Evolutionary conservation across 2,797 vertebrate genomes (phyloP).

Genomic region (Podarcis siculus): DNA sequence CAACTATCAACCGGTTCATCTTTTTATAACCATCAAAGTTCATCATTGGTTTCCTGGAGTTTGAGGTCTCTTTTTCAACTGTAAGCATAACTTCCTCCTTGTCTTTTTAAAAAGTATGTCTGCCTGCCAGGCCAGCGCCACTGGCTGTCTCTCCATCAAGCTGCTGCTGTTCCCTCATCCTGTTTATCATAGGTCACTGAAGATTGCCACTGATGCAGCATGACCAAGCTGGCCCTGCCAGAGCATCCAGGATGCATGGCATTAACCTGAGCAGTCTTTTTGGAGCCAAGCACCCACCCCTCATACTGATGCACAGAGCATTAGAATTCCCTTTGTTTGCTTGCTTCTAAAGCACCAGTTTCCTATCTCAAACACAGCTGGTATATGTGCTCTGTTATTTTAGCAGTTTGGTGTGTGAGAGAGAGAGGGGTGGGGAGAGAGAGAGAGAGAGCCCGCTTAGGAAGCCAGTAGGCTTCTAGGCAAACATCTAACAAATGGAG

Average conservation of each 20-base stretch:
- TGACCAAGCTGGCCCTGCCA: slow-evolving; percentile 58
- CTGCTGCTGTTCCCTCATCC: slow-evolving; percentile 75
- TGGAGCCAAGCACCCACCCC: slow-evolving; percentile 49
- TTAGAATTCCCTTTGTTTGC: slow-evolving; percentile 6
- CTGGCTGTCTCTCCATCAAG: slow-evolving; percentile 57
- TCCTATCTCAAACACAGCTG: slow-evolving; percentile 11
- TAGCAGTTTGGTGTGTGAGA: not conserved
- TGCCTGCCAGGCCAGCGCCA: slow-evolving; percentile 71
- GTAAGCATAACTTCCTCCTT: slow-evolving; percentile 75
- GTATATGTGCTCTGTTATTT: not conserved
- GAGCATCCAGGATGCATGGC: slow-evolving; percentile 65
- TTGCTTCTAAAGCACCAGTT: not conserved
- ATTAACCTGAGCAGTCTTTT: slow-evolving; percentile 56
- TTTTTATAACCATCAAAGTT: slow-evolving; percentile 69
- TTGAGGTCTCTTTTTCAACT: slow-evolving; percentile 67
- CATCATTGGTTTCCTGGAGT: slow-evolving; percentile 62
- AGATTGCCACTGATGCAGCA: slow-evolving; percentile 21
- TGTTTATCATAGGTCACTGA: slow-evolving; percentile 77
- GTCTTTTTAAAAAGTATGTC: slow-evolving; percentile 70
- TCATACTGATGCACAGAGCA: not conserved
- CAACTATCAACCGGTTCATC: slow-evolving; percentile 31
- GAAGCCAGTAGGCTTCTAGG: not conserved
- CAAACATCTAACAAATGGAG: not conserved
- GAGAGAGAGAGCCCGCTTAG: not conserved
- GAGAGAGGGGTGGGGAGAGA: not conserved